phyloP scores from a whole-genome alignment of 2,888 invertebrate species.

The Trachelus stipa region DNA sequence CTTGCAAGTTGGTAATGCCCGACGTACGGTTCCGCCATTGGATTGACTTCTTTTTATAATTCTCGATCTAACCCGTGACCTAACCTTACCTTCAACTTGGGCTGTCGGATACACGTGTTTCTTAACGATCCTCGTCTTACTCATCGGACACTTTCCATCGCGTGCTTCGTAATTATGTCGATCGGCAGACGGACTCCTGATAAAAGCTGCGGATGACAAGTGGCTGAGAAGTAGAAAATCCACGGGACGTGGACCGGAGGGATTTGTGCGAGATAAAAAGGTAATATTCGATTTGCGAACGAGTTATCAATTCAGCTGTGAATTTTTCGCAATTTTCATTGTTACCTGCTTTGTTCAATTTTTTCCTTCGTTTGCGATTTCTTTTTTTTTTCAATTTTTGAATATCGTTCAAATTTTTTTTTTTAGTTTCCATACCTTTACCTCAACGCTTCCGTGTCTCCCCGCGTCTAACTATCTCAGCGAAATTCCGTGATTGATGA shows the following conservation, averaged over 20 bases:
- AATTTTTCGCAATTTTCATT: background rate
- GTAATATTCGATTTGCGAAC: conserved; percentile 43
- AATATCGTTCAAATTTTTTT: background rate
- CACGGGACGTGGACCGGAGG: background rate
- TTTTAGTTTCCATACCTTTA: background rate
- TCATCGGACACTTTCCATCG: too few species aligned
- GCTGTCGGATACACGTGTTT: too few species aligned
- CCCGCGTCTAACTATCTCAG: background rate
- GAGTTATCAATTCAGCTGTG: conserved; percentile 25
- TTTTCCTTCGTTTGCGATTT: too few species aligned
- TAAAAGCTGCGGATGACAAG: conserved; percentile 33
- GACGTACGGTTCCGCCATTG: background rate
- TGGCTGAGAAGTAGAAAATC: conserved; percentile 14
- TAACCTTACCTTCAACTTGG: background rate
- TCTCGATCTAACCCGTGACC: background rate
- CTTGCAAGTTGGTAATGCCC: conserved; percentile 20
- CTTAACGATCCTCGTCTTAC: too few species aligned
- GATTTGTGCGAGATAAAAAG: conserved; percentile 27
- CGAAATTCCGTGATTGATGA: conserved; percentile 49
- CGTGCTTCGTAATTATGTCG: too few species aligned
- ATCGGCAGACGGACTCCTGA: conserved; percentile 19
- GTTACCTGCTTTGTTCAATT: background rate
- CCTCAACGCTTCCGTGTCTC: background rate
- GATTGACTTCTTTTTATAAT: background rate
- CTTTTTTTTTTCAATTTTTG: background rate